Conservation (phyloP, 2,797 vertebrate genomes). For the Acanthurus lineatus region DNA sequence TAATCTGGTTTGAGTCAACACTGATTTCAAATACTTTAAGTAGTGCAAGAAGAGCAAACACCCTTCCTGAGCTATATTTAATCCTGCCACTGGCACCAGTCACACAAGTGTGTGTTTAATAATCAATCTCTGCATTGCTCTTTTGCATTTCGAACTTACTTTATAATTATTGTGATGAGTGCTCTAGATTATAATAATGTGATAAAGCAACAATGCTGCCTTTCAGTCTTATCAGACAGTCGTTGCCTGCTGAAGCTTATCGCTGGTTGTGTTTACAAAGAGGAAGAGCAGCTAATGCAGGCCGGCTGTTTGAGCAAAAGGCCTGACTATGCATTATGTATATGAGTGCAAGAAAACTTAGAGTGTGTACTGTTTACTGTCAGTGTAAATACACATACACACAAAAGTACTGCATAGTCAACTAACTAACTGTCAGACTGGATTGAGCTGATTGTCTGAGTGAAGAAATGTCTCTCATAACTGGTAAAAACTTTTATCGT, state of each 20-base stretch:
- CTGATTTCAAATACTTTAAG: conserved; percentile 35
- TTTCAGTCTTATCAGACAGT: conserved; percentile 29
- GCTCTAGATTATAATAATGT: conserved; percentile 9
- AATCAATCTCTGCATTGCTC: neutral
- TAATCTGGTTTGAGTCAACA: conserved; percentile 18
- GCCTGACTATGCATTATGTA: conserved; percentile 40
- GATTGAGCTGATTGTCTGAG: no score
- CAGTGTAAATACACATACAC: neutral
- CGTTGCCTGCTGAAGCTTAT: conserved; percentile 10
- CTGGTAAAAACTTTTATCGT: no score
- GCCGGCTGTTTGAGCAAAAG: conserved; percentile 31
- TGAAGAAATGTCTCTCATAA: no score
- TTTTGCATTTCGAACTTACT: conserved; percentile 17
- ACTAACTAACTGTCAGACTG: no score
- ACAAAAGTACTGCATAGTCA: neutral
- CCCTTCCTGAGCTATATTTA: neutral
- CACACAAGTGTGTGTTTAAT: neutral
- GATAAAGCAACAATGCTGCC: conserved; percentile 5
- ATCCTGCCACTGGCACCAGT: conserved; percentile 6
- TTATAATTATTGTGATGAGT: conserved; percentile 1
- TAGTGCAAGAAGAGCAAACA: conserved; percentile 18
- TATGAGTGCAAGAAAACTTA: conserved; percentile 13
- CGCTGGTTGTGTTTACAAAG: conserved; percentile 19
- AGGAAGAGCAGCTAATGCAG: conserved; percentile 11
- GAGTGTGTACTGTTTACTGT: conserved; percentile 4